These are phyloP conservation scores for Frankliniella intonsa DNA, from an alignment of 2,888 invertebrate species.

Conservation along the genomic window DNA sequence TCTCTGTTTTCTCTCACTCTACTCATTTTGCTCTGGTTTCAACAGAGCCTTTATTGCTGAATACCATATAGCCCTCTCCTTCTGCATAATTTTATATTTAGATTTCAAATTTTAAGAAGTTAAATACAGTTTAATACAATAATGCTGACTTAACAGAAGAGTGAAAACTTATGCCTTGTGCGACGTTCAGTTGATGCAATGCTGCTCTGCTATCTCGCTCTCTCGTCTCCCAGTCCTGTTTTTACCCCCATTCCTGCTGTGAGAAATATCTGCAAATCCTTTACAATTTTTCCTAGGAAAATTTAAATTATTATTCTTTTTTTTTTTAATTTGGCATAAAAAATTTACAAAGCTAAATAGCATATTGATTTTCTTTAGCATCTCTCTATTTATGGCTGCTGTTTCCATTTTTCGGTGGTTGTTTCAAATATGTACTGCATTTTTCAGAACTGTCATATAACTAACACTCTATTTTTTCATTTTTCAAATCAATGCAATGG, in stretches of 20 bases:
- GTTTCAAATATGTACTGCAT: no score
- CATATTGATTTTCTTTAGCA: no score
- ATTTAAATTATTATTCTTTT: no score
- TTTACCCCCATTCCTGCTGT: not conserved
- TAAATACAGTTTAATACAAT: not conserved
- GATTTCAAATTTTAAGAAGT: not conserved
- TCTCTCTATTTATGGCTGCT: no score
- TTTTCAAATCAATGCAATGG: no score
- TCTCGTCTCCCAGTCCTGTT: not conserved
- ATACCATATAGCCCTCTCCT: slow-evolving; percentile 16
- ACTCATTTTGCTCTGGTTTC: not conserved
- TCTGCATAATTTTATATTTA: not conserved
- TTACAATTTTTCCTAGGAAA: no score
- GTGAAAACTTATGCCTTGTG: not conserved
- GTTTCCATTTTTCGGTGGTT: no score
- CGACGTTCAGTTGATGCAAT: not conserved
- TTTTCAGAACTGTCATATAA: no score
- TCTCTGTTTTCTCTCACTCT: not conserved
- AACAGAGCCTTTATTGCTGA: not conserved
- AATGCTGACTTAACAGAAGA: not conserved
- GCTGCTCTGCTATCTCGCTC: slow-evolving; percentile 15
- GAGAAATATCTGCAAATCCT: no score
- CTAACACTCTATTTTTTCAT: no score
- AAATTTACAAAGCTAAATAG: no score
- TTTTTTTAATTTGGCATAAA: no score